Evolutionary conservation across 2,888 invertebrate genomes (phyloP).

Genomic region (Thumatha senex): DNA sequence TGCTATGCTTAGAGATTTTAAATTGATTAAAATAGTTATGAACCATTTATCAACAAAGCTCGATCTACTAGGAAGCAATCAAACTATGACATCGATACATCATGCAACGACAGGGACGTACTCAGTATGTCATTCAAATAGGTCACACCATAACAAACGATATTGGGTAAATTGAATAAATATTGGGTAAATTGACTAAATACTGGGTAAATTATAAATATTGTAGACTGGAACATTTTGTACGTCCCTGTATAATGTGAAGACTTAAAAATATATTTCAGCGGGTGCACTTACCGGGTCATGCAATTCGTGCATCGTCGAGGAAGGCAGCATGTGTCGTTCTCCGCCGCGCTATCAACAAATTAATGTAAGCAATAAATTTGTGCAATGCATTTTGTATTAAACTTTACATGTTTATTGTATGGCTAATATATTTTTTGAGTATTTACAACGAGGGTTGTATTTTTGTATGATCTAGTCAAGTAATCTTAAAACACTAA

Average conservation of each 20-base stretch:
- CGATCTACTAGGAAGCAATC: constrained; percentile 61
- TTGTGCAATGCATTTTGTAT: constrained; percentile 25
- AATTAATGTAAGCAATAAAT: constrained; percentile 60
- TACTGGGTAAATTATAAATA: not conserved
- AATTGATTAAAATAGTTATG: constrained; percentile 33
- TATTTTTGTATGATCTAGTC: not conserved
- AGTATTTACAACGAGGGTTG: not conserved
- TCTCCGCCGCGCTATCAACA: constrained; percentile 78
- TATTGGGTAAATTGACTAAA: not conserved
- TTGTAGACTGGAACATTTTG: constrained; percentile 4
- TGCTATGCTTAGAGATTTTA: constrained; percentile 28
- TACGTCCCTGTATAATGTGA: constrained; percentile 33
- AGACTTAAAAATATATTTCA: constrained; percentile 18
- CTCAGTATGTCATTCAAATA: constrained; percentile 25
- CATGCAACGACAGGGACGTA: constrained; percentile 47
- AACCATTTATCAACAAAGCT: constrained; percentile 45
- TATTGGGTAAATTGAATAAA: not conserved
- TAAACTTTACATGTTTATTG: not conserved
- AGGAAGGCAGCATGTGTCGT: constrained; percentile 81
- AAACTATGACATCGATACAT: constrained; percentile 52
- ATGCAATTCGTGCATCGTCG: constrained; percentile 84
- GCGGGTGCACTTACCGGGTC: constrained; percentile 81
- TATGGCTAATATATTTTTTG: not conserved
- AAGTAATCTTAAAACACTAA: no score
- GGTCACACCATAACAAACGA: no score